phyloP scores from a whole-genome alignment of 2,888 invertebrate genomes.

The Tryphoninae sp. region DNA sequence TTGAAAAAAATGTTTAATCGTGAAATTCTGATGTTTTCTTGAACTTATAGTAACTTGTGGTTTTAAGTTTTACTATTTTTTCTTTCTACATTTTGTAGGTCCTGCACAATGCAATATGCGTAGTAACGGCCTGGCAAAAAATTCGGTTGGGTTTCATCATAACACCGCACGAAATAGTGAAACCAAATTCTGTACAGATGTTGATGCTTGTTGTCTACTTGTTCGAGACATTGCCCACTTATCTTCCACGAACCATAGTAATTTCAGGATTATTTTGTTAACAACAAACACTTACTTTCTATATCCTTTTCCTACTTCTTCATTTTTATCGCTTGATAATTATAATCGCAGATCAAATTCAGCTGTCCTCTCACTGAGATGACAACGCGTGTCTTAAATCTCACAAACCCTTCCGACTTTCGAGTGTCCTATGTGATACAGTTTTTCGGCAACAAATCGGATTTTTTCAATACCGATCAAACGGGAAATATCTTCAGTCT shows the following conservation, averaged over 20 bases:
- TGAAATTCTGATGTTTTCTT: constrained; percentile 2
- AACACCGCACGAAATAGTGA: constrained; percentile 82
- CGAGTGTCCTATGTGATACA: constrained; percentile 68
- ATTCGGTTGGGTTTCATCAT: constrained; percentile 84
- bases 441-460: constrained; percentile 70
- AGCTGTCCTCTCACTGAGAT: constrained; percentile 68
- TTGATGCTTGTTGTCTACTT: constrained; percentile 84
- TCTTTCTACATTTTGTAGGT: constrained; percentile 67
- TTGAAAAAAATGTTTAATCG: constrained; percentile 2
- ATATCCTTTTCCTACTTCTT: no score
- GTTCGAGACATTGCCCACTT: constrained; percentile 83
- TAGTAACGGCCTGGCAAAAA: constrained; percentile 83
- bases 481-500: constrained; percentile 63
- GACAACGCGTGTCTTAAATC: constrained; percentile 61
- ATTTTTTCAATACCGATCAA: constrained; percentile 66
- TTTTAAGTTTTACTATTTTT: constrained; percentile 2
- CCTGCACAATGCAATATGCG: constrained; percentile 84
- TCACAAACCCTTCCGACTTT: constrained; percentile 65
- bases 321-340: no score
- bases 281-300: no score
- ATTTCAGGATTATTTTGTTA: not conserved
- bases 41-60: not conserved
- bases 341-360: constrained; percentile 65
- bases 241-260: constrained; percentile 70
- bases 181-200: constrained; percentile 84